Evolutionary conservation across 2,113 vertebrate species (phyloP), one percentile per base, ranked within the genome.

Genomic region (Sinocyclocheilus anophthalmus): DNA sequence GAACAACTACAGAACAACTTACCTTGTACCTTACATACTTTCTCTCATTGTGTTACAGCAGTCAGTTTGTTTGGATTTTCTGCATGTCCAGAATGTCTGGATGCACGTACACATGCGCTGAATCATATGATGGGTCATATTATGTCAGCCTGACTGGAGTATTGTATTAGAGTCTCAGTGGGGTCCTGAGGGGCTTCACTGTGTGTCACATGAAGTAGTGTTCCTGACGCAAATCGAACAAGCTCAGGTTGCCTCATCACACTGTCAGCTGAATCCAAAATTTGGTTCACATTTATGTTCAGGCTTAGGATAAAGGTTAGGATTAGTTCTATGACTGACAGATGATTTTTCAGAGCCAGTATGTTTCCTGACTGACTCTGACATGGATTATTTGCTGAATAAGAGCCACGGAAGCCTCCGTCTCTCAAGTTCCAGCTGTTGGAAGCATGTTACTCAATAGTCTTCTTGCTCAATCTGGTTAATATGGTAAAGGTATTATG

Each of bases 121-220:
- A 88, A 59, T 61, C 79, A 67, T 30, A 75, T 77, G 76, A 77
- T 77, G 24, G 76, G 76, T 79, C 48, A 57, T 63, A 30, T 73
- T 83, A 77, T 70, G 50, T 18, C 30, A 59, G 12, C 50, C 65
- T 86, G 88, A 67, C 70, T 72, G 67, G 69, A 81, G 83, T 70
- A 37, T 1, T 14, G 69, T 73, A 67, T 61, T 37, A 22, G 45
- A 24, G 39, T 76, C 13, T 0, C 11, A 72, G 45, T 70, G 3
- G 10, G 24, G 16, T 81, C 80, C 55, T 22, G 0, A 57, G 24
- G 53, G 83, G 42, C 53, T 75, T 85, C 24, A 22, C 76, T 77
- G 8, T 77, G 16, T 22, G 72, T 84, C 55, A 53, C 77, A 72
- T 83, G 67, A 57, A 70, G 8, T 26, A 10, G 5, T 59, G 65